Evolutionary conservation across 2,888 invertebrate species (phyloP).

Genomic region (Parasteatoda lunata): DNA sequence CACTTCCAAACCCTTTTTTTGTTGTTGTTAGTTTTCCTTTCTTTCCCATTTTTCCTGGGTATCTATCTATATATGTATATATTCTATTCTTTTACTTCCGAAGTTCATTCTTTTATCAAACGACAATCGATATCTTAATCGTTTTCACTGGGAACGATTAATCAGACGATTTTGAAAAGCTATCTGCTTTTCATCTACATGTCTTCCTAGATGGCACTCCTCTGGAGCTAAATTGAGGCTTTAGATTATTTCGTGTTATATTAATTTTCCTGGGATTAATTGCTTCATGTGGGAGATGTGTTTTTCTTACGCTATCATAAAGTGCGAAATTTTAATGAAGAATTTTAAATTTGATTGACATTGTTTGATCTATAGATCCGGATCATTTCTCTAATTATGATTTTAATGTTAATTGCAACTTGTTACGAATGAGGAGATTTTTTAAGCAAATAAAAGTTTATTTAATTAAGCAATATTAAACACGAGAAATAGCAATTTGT

Average conservation of each 20-base stretch:
- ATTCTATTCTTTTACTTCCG: conserved; percentile 27
- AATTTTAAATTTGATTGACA: too few species aligned
- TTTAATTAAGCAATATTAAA: too few species aligned
- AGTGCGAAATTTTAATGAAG: too few species aligned
- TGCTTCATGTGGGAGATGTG: too few species aligned
- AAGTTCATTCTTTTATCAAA: conserved; percentile 35
- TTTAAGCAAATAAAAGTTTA: too few species aligned
- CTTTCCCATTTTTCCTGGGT: conserved; percentile 1
- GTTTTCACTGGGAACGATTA: conserved; percentile 40
- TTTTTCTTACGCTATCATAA: too few species aligned
- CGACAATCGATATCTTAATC: conserved; percentile 59
- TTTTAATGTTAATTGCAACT: too few species aligned
- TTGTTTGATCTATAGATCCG: too few species aligned
- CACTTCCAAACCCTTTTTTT: conserved; percentile 28
- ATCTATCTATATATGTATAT: neutral
- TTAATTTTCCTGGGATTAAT: neutral
- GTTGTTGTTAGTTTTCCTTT: conserved; percentile 26
- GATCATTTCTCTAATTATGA: too few species aligned
- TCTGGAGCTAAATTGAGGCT: neutral
- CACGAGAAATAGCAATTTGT: too few species aligned
- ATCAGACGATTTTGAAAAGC: conserved; percentile 18
- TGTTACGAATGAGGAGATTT: too few species aligned
- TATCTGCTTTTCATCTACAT: neutral
- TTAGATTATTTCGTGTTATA: neutral
- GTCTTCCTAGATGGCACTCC: neutral